Evolutionary conservation across 2,113 vertebrate genomes (phyloP).

Genomic region (Phrynosoma blainvillii): DNA sequence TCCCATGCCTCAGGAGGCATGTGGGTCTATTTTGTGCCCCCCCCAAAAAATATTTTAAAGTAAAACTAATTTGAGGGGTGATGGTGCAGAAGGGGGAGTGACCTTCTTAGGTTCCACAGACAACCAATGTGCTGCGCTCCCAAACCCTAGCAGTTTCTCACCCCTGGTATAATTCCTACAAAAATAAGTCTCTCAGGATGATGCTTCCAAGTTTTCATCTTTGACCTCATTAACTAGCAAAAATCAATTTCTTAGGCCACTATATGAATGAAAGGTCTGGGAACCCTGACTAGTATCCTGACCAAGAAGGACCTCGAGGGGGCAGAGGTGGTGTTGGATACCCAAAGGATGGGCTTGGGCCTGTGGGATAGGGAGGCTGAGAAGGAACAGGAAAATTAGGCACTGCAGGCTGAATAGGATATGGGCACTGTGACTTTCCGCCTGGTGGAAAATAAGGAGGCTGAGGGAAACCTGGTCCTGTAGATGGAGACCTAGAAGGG

Average conservation of each 20-base stretch:
- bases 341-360: slow-evolving; percentile 64
- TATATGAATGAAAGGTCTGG: neutral
- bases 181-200: accelerated
- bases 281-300: slow-evolving; percentile 65
- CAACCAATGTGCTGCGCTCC: too few relatives aligned
- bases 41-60: too few relatives aligned
- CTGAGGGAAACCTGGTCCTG: slow-evolving; percentile 60
- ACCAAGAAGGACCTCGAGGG: slow-evolving; percentile 74
- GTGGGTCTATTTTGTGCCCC: too few relatives aligned
- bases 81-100: too few relatives aligned
- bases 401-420: slow-evolving; percentile 70
- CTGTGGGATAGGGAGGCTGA: slow-evolving; percentile 54
- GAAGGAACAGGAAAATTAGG: slow-evolving; percentile 61
- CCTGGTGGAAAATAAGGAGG: slow-evolving; percentile 47
- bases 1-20: too few relatives aligned
- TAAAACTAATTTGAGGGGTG: too few relatives aligned
- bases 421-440: slow-evolving; percentile 50
- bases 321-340: slow-evolving; percentile 67
- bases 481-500: slow-evolving; percentile 17
- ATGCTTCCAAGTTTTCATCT: neutral
- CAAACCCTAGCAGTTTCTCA: too few relatives aligned
- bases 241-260: slow-evolving; percentile 25
- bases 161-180: neutral
- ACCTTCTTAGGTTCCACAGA: too few relatives aligned
- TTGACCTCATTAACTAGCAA: neutral